phyloP scores from a whole-genome alignment of 2,113 vertebrate species.

The Leptodactylus fuscus region DNA sequence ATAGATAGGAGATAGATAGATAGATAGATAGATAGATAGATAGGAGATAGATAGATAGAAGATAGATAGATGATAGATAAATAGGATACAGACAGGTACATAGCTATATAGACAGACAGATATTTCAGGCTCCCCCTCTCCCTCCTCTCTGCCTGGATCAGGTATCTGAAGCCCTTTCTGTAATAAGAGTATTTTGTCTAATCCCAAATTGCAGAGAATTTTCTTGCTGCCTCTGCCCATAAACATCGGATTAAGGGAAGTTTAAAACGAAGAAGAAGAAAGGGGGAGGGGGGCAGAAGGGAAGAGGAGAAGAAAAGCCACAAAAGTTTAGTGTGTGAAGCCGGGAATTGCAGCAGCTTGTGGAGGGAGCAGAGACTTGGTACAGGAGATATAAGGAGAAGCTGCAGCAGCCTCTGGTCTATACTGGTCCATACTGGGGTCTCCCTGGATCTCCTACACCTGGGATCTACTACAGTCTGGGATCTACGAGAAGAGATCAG shows the following conservation, averaged over 20 bases:
- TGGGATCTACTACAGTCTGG: neutral
- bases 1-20: neutral
- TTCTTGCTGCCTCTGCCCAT: slow-evolving; percentile 86
- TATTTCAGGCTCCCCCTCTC: slow-evolving; percentile 16
- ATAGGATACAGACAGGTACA: no score
- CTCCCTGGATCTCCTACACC: slow-evolving; percentile 17
- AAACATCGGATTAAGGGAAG: slow-evolving; percentile 85
- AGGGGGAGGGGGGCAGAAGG: neutral
- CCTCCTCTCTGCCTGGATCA: slow-evolving; percentile 77
- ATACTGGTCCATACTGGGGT: neutral
- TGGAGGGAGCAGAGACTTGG: slow-evolving; percentile 69
- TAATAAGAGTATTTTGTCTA: slow-evolving; percentile 90
- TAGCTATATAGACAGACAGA: neutral
- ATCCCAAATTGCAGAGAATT: slow-evolving; percentile 90
- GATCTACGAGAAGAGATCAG: neutral
- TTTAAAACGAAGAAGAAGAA: slow-evolving; percentile 50
- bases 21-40: neutral
- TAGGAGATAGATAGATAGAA: neutral
- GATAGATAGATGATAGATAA: neutral
- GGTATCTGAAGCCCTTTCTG: slow-evolving; percentile 80
- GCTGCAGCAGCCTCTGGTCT: neutral
- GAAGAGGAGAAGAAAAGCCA: slow-evolving; percentile 34
- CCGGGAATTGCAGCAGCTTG: slow-evolving; percentile 73
- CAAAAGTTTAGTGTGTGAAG: slow-evolving; percentile 66
- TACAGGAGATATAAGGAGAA: slow-evolving; percentile 6